phyloP scores from a whole-genome alignment of 2,797 vertebrate genomes.

The Coccyzus lansbergi region DNA sequence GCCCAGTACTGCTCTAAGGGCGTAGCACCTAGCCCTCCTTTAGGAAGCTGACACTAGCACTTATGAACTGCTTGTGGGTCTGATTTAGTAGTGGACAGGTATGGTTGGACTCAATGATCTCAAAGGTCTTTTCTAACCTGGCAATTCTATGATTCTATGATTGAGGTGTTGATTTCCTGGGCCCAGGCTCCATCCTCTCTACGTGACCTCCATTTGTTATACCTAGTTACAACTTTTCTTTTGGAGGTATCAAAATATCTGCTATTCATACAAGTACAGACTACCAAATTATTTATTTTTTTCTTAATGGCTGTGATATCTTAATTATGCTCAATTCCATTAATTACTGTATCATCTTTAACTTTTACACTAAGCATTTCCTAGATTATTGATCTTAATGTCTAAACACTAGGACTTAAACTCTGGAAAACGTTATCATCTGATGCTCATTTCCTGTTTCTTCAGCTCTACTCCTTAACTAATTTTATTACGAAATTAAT shows the following conservation, averaged over 20 bases:
- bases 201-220: accelerated
- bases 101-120: too few species aligned
- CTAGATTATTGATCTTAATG: neutral
- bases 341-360: neutral
- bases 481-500: neutral
- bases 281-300: neutral
- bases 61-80: too few species aligned
- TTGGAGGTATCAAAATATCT: neutral
- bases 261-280: neutral
- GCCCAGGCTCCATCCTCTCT: accelerated
- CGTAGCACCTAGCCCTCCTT: too few species aligned
- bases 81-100: too few species aligned
- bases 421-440: neutral
- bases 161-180: neutral
- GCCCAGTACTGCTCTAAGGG: too few species aligned
- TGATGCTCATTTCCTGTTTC: neutral
- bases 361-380: neutral
- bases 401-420: neutral
- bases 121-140: too few species aligned
- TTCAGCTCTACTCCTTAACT: neutral
- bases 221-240: neutral
- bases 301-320: neutral
- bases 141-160: too few species aligned
- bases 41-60: too few species aligned
- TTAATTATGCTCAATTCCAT: neutral